Evolutionary conservation across 2,888 invertebrate genomes (phyloP), one percentile per base, ranked within the genome.

Genomic region (Meloe dianella): DNA sequence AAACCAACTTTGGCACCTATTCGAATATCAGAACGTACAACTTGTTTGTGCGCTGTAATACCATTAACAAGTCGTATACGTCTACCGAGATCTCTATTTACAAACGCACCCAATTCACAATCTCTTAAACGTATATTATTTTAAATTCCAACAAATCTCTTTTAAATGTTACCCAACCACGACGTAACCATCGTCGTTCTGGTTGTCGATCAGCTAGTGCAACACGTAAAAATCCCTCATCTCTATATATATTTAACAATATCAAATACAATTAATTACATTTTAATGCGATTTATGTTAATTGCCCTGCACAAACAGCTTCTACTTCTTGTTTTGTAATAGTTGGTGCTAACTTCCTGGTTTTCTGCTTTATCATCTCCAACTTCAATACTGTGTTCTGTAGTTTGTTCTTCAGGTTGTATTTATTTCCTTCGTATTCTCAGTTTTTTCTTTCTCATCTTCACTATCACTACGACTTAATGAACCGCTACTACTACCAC

Each of bases 101-200:
- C 96, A 73, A 98, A 96, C 8, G 97, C 96, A 20, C 96, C 96
- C 74, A 97, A 85, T 83, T 97, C 97, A 81, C 94, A 94, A 78
- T 97, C 97, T 71, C 92, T 90, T 71, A 93, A 85, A 90, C 98
- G 88, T 70, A 97, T 95, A 75, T 96, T 97, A 82, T n/a, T 98
- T 98, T 54, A 99, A 88, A 81, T 95, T 96, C 98, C 98, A 99
- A 84, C 98, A 99, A 74, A 79, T 96, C 94, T 22, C 97, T 88
- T 73, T 95, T 93, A 85, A 98, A 98, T 0, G 98, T 98, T 38
- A 98, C 97, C 98, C 98, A 99, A 51, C 98, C 99, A 60, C 98
- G 90, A 14, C 99, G 91, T 84, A 95, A 94, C 93, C 98, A 99
- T 56, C 96, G 90, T 24, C 98, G 89, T 81, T 99, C 99, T 0